A percentile compares a stretch with the other conserved stretches of the same genome.
These are phyloP conservation scores for Oryctes rhinoceros DNA, from an alignment of 1,140 invertebrate genomes.

Conservation along the genomic window DNA sequence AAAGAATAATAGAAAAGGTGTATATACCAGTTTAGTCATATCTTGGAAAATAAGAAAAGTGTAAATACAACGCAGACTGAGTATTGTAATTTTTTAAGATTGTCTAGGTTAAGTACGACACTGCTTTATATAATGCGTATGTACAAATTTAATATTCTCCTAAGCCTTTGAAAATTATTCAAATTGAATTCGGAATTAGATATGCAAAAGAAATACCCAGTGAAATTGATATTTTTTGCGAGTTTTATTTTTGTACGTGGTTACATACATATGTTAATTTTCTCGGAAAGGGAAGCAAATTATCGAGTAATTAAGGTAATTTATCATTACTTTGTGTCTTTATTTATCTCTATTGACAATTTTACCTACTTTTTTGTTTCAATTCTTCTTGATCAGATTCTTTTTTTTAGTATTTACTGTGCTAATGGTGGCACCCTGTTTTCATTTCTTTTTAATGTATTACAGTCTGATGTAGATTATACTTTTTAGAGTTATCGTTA, in stretches of 20 bases:
- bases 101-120: conserved; percentile 23
- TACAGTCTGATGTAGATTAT: conserved; percentile 41
- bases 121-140: conserved; percentile 36
- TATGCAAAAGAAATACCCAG: conserved; percentile 27
- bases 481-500: conserved; percentile 35
- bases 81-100: conserved; percentile 38
- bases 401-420: conserved; percentile 10
- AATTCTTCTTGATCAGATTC: not conserved
- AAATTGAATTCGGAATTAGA: conserved; percentile 15
- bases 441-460: conserved; percentile 26
- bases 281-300: not conserved
- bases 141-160: conserved; percentile 38
- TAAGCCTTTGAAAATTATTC: conserved; percentile 20
- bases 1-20: conserved; percentile 1
- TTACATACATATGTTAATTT: conserved; percentile 20
- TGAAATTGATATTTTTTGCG: conserved; percentile 10
- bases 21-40: conserved; percentile 33
- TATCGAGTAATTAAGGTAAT: not conserved
- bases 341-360: conserved; percentile 25
- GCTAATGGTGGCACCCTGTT: not conserved
- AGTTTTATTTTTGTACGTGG: conserved; percentile 26
- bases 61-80: conserved; percentile 41
- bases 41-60: conserved; percentile 22
- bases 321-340: not conserved
- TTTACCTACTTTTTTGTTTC: conserved; percentile 9